phyloP scores from a whole-genome alignment of 2,797 vertebrate genomes.

The Naso thynnoides region DNA sequence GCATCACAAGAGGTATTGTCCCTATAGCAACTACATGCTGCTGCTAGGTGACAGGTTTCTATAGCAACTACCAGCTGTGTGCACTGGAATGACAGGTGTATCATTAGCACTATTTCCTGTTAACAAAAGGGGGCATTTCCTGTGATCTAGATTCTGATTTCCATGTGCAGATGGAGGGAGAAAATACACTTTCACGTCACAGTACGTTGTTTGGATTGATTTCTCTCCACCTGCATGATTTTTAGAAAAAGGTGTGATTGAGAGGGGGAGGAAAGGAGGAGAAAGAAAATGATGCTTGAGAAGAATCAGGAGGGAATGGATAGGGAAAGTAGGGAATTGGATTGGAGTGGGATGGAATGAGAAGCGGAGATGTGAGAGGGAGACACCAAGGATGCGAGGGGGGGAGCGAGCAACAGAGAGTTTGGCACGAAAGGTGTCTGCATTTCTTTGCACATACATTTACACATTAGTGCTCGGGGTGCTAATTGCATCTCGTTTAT shows the following conservation, averaged over 20 bases:
- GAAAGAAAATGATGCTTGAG: slow-evolving; percentile 1
- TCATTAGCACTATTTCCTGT: slow-evolving; percentile 23
- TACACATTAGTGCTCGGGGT: background rate
- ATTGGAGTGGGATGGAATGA: slow-evolving; percentile 17
- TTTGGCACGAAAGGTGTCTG: slow-evolving; percentile 11
- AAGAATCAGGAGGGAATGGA: background rate
- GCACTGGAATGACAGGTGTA: slow-evolving; percentile 60
- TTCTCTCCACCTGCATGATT: slow-evolving; percentile 2
- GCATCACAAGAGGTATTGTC: slow-evolving; percentile 47
- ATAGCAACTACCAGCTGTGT: slow-evolving; percentile 76
- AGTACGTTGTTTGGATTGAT: background rate
- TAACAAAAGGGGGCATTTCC: slow-evolving; percentile 23
- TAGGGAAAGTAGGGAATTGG: slow-evolving; percentile 6
- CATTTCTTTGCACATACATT: slow-evolving; percentile 8
- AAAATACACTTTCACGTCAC: background rate
- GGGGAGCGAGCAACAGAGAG: slow-evolving; percentile 12
- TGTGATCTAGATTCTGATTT: background rate
- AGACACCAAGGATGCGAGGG: slow-evolving; percentile 16
- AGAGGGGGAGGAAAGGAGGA: slow-evolving; percentile 1
- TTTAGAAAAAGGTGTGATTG: slow-evolving; percentile 23
- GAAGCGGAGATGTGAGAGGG: slow-evolving; percentile 2
- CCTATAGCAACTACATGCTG: slow-evolving; percentile 72
- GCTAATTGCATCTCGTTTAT: slow-evolving; percentile 43
- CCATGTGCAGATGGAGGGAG: background rate
- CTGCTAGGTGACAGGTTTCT: slow-evolving; percentile 73